Conservation (phyloP, 2,888 invertebrate genomes). For the Lasioglossum zephyrum region DNA sequence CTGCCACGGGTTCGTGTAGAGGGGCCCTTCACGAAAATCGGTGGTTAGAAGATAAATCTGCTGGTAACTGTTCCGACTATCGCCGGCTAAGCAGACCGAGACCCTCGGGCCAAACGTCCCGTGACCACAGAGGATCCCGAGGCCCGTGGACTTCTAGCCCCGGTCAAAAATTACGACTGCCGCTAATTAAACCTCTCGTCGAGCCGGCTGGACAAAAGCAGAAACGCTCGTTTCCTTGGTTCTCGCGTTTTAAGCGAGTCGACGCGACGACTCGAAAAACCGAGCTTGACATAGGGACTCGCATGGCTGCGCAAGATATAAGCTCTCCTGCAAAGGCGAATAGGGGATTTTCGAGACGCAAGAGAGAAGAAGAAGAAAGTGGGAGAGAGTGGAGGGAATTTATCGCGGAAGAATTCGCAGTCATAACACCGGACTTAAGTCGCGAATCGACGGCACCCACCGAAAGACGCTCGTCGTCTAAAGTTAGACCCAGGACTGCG, state of each 20-base stretch:
- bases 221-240: slow-evolving; percentile 15
- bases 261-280: slow-evolving; percentile 5
- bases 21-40: background rate
- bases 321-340: background rate
- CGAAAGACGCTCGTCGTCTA: slow-evolving; percentile 58
- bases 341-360: background rate
- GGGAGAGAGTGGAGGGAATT: slow-evolving; percentile 49
- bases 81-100: slow-evolving; percentile 12
- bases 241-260: background rate
- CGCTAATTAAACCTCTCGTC: slow-evolving; percentile 55
- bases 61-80: background rate
- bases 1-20: background rate
- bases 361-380: background rate
- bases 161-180: slow-evolving; percentile 51
- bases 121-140: slow-evolving; percentile 2
- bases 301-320: slow-evolving; percentile 1
- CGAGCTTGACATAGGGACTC: background rate
- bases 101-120: slow-evolving; percentile 1
- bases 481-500: slow-evolving; percentile 57
- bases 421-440: slow-evolving; percentile 68
- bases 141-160: background rate
- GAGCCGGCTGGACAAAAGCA: slow-evolving; percentile 12
- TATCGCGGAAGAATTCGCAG: slow-evolving; percentile 72
- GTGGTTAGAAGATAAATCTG: slow-evolving; percentile 4
- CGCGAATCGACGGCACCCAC: slow-evolving; percentile 38